Evolutionary conservation across 2,113 vertebrate genomes (phyloP).

Genomic region (Numenius arquata): DNA sequence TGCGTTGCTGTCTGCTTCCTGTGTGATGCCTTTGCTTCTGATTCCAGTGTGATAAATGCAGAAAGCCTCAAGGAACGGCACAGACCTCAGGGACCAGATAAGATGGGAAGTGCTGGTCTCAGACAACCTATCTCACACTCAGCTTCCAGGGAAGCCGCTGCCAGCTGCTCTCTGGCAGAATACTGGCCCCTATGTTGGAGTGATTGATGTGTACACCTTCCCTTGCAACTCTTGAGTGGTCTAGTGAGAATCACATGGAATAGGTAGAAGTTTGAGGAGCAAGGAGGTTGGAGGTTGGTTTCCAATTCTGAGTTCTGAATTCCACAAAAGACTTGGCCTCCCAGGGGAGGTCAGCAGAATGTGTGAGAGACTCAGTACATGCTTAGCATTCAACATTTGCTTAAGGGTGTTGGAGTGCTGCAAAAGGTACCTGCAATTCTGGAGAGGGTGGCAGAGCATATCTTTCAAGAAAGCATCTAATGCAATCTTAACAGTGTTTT

Average conservation of each 20-base stretch:
- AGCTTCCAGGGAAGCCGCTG: neutral
- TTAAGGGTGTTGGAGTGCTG: neutral
- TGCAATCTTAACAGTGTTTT: neutral
- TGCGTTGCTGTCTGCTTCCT: neutral
- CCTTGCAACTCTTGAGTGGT: neutral
- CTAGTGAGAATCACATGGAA: neutral
- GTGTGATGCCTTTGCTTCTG: neutral
- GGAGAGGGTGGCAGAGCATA: neutral
- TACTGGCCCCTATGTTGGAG: fast-evolving
- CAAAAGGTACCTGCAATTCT: neutral
- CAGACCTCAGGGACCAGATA: neutral
- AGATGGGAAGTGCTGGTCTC: neutral
- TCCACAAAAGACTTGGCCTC: neutral
- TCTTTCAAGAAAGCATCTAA: neutral
- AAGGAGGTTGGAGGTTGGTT: neutral
- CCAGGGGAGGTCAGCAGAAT: neutral
- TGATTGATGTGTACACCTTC: neutral
- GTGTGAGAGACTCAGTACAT: neutral
- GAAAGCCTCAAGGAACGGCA: neutral
- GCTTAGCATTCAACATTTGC: neutral
- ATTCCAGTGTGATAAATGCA: neutral
- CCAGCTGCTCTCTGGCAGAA: neutral
- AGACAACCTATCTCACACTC: neutral
- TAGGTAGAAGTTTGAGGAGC: neutral
- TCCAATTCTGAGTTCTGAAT: neutral